phyloP scores from a whole-genome alignment of 2,113 vertebrate genomes.

The Strix uralensis region DNA sequence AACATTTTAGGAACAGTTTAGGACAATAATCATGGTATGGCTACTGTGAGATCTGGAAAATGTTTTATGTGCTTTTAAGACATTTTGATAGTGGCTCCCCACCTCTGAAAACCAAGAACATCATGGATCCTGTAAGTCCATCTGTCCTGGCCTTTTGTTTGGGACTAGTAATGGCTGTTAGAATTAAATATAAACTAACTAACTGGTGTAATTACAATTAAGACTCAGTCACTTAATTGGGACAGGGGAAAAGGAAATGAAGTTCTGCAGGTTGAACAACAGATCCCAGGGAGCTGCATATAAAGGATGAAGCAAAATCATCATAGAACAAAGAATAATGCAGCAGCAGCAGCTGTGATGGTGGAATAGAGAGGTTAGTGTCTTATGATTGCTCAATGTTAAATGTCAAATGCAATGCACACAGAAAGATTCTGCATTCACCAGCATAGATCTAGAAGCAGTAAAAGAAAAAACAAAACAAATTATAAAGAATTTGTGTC shows the following conservation, averaged over 20 bases:
- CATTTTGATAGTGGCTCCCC: background rate
- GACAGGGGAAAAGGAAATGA: background rate
- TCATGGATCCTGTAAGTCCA: background rate
- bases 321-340: background rate
- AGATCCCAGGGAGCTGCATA: background rate
- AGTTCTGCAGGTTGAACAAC: background rate
- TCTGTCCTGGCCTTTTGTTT: background rate
- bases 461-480: background rate
- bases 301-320: background rate
- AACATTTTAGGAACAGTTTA: background rate
- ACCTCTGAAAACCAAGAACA: background rate
- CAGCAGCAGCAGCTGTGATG: background rate
- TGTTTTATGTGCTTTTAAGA: background rate
- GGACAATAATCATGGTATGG: rapidly evolving
- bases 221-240: background rate
- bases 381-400: background rate
- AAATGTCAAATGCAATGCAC: background rate
- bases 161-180: background rate
- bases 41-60: background rate
- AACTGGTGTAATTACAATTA: background rate
- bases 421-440: background rate
- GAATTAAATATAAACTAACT: background rate
- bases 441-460: background rate
- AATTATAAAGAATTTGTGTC: background rate
- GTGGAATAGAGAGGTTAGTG: background rate